These are phyloP conservation scores for Anthophora plumipes DNA, from an alignment of 2,888 invertebrate species.

Conservation along the genomic window DNA sequence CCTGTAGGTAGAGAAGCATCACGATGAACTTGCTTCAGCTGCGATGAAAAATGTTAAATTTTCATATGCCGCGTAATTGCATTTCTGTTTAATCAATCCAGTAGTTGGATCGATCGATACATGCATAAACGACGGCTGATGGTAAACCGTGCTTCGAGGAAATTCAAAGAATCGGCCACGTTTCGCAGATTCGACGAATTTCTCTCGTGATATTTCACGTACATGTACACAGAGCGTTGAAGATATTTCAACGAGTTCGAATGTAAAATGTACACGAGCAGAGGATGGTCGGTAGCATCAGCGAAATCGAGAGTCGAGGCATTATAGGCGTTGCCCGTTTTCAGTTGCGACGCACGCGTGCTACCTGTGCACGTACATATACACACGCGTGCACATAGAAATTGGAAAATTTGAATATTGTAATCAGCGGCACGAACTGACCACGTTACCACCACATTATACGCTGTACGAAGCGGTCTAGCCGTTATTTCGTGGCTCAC, in stretches of 20 bases:
- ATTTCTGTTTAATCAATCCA: slow-evolving; percentile 14
- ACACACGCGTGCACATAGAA: slow-evolving; percentile 72
- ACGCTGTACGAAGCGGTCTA: slow-evolving; percentile 23
- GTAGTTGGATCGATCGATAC: not conserved
- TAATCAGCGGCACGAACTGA: slow-evolving; percentile 74
- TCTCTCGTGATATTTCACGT: not conserved
- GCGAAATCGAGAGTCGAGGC: slow-evolving; percentile 36
- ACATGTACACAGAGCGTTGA: slow-evolving; percentile 8
- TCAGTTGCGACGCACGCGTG: slow-evolving; percentile 36
- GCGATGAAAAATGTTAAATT: slow-evolving; percentile 7
- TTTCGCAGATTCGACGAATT: not conserved
- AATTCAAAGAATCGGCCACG: not conserved
- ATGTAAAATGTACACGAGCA: slow-evolving; percentile 32
- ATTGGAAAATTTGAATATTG: slow-evolving; percentile 80
- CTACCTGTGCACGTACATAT: slow-evolving; percentile 10
- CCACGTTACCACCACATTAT: slow-evolving; percentile 71
- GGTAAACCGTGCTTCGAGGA: not conserved
- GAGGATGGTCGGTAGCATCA: not conserved
- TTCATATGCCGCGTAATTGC: slow-evolving; percentile 2
- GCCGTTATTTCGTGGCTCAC: not conserved
- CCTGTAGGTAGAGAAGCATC: too few relatives aligned
- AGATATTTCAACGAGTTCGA: slow-evolving; percentile 24
- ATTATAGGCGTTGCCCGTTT: slow-evolving; percentile 24
- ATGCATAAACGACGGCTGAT: slow-evolving; percentile 7
- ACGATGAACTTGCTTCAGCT: too few relatives aligned